Evolutionary conservation across 2,113 vertebrate genomes (phyloP).

Genomic region (Xyliphius kryptos): DNA sequence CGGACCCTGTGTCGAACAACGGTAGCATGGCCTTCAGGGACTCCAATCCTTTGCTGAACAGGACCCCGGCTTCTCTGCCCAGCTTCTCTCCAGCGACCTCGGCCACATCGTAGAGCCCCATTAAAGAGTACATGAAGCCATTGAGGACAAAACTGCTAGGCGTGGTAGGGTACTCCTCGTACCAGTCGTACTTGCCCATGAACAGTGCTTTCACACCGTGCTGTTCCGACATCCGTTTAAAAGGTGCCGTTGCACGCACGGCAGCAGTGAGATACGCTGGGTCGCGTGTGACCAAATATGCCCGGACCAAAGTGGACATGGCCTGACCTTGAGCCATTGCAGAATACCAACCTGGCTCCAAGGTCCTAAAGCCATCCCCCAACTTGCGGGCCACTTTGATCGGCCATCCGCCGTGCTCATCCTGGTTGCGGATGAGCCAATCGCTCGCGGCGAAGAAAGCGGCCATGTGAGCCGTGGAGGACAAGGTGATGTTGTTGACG

Average conservation of each 20-base stretch:
- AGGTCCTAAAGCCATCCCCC: slow-evolving; percentile 73
- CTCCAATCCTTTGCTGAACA: slow-evolving; percentile 75
- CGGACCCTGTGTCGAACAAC: slow-evolving; percentile 79
- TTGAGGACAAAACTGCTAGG: slow-evolving; percentile 84
- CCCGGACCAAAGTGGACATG: slow-evolving; percentile 77
- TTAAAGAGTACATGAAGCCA: slow-evolving; percentile 82
- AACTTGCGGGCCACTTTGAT: slow-evolving; percentile 79
- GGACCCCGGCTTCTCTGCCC: slow-evolving; percentile 64
- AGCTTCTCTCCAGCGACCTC: slow-evolving; percentile 74
- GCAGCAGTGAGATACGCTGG: slow-evolving; percentile 67
- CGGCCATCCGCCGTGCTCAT: slow-evolving; percentile 79
- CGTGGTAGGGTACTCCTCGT: slow-evolving; percentile 80
- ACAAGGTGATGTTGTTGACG: slow-evolving; percentile 76
- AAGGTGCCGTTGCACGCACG: slow-evolving; percentile 72
- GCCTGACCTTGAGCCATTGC: slow-evolving; percentile 86
- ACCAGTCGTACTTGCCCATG: slow-evolving; percentile 80
- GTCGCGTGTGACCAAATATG: slow-evolving; percentile 73
- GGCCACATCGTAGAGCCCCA: slow-evolving; percentile 79
- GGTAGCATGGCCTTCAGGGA: slow-evolving; percentile 82
- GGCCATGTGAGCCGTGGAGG: slow-evolving; percentile 76
- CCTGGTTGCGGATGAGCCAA: slow-evolving; percentile 80
- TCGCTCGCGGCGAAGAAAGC: slow-evolving; percentile 78
- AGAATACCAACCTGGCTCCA: slow-evolving; percentile 84
- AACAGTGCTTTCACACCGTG: slow-evolving; percentile 75
- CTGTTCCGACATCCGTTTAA: slow-evolving; percentile 67